Conservation (phyloP, 2,113 vertebrate genomes). For the Corythornis cristatus region DNA sequence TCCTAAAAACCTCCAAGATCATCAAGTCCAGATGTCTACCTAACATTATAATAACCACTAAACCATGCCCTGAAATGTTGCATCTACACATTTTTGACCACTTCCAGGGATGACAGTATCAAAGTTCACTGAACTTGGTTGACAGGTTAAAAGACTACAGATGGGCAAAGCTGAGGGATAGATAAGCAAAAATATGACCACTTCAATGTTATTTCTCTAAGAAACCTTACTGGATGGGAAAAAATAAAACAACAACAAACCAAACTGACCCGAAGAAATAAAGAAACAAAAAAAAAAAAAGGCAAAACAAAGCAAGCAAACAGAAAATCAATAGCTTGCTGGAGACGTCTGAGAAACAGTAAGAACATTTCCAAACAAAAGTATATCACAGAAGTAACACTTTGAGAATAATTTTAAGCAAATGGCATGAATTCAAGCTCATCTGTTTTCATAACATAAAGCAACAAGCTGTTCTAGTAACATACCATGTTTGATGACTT, state of each 20-base stretch:
- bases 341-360: not conserved
- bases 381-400: not conserved
- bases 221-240: not conserved
- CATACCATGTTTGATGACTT: not conserved
- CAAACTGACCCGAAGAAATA: not conserved
- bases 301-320: not conserved
- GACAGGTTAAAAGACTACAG: slow-evolving; percentile 13
- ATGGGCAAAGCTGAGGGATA: not conserved
- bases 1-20: too few relatives aligned
- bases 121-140: not conserved
- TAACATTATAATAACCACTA: too few relatives aligned
- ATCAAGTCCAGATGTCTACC: too few relatives aligned
- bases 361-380: not conserved
- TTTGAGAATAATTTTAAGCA: not conserved
- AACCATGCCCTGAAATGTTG: too few relatives aligned
- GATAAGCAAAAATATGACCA: not conserved
- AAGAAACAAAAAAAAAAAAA: not conserved
- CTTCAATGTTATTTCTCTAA: not conserved
- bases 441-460: not conserved
- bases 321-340: not conserved
- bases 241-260: too few relatives aligned
- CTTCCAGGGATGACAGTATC: not conserved
- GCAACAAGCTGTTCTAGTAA: not conserved
- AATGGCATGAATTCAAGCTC: not conserved
- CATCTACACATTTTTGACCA: too few relatives aligned